A percentile compares a stretch with the other conserved stretches of the same genome.
These are phyloP conservation scores for Sthenelais limicola DNA, from an alignment of 2,888 invertebrate species.

Conservation along the genomic window DNA sequence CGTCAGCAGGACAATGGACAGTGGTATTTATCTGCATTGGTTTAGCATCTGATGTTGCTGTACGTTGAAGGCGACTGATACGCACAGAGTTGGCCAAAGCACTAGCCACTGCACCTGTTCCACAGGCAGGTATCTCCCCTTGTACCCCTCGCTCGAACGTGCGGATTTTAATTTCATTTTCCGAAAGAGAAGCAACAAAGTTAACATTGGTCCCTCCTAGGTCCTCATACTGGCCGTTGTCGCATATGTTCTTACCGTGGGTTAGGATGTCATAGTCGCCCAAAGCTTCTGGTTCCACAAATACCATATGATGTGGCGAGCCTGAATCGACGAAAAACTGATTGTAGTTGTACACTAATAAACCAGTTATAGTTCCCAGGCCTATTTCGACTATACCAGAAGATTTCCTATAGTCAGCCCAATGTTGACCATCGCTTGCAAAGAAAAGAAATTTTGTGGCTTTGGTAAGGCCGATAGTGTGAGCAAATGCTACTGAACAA, in stretches of 20 bases:
- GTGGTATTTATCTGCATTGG: background rate
- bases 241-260: slow-evolving; percentile 47
- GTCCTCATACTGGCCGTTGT: slow-evolving; percentile 32
- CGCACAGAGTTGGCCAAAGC: slow-evolving; percentile 44
- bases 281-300: slow-evolving; percentile 45
- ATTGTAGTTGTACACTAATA: background rate
- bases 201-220: slow-evolving; percentile 52
- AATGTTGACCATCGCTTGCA: slow-evolving; percentile 21
- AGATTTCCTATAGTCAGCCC: background rate
- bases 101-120: slow-evolving; percentile 55
- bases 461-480: slow-evolving; percentile 41
- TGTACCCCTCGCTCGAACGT: slow-evolving; percentile 58
- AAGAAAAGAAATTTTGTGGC: slow-evolving; percentile 27
- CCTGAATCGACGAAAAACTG: slow-evolving; percentile 54
- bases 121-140: slow-evolving; percentile 57
- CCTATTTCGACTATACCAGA: slow-evolving; percentile 4
- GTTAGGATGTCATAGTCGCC: slow-evolving; percentile 44
- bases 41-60: background rate
- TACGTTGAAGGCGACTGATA: background rate
- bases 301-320: slow-evolving; percentile 54
- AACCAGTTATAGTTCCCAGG: background rate
- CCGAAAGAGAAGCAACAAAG: slow-evolving; percentile 45
- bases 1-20: background rate
- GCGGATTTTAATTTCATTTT: slow-evolving; percentile 43
- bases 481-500: slow-evolving; percentile 53